Conservation (phyloP, 2,797 vertebrate species). For the Crax fasciolata region DNA sequence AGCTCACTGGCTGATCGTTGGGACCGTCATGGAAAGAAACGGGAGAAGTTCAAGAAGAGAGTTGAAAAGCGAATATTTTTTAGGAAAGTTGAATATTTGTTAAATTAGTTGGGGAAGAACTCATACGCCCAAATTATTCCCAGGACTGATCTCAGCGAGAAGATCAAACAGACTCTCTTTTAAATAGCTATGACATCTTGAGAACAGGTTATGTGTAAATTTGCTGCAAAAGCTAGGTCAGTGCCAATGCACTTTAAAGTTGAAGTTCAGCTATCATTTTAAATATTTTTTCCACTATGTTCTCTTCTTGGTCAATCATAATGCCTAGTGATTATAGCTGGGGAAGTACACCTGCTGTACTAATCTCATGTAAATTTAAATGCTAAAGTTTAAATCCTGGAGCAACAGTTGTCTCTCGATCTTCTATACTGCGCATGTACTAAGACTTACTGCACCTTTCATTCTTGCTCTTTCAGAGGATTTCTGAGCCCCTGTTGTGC, state of each 20-base stretch:
- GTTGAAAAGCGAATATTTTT: not conserved
- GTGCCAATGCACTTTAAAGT: not conserved
- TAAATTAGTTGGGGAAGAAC: not conserved
- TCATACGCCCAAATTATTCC: not conserved
- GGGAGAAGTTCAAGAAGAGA: not conserved
- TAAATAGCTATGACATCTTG: constrained; percentile 8
- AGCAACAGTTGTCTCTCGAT: constrained; percentile 27
- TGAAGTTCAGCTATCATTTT: constrained; percentile 34
- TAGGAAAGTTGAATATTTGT: not conserved
- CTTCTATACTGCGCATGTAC: not conserved
- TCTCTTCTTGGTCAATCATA: constrained; percentile 19
- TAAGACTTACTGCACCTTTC: constrained; percentile 23
- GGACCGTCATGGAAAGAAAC: not conserved
- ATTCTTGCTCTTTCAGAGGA: not conserved
- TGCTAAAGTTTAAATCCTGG: constrained; percentile 3
- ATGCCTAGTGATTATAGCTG: not conserved
- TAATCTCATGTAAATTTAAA: constrained; percentile 19
- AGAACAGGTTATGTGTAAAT: constrained; percentile 1
- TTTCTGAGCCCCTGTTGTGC: not conserved
- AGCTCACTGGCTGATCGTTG: not conserved
- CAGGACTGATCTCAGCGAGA: not conserved
- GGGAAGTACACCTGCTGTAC: not conserved
- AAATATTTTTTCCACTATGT: constrained; percentile 4
- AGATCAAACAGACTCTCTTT: not conserved
- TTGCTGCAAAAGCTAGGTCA: constrained; percentile 2